phyloP scores from a whole-genome alignment of 2,888 invertebrate species.

The Synergus umbraculus region DNA sequence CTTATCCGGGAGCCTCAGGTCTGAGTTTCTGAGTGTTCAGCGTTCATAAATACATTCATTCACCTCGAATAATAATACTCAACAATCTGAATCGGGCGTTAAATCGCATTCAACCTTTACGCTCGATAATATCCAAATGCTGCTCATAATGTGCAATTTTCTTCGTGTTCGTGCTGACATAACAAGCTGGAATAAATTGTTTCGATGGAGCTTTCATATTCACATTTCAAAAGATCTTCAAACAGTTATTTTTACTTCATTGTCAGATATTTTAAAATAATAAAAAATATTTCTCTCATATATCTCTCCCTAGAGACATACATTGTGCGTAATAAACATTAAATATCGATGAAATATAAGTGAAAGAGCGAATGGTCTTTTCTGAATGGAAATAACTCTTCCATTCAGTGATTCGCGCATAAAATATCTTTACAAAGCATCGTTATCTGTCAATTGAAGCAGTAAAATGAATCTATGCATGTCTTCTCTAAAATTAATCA shows the following conservation, averaged over 20 bases:
- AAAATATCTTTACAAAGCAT: too few relatives aligned
- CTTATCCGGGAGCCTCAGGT: slow-evolving; percentile 16
- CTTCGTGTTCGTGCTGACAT: neutral
- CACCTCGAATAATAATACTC: slow-evolving; percentile 29
- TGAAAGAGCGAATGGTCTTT: neutral
- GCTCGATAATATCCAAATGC: slow-evolving; percentile 24
- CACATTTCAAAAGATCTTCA: neutral
- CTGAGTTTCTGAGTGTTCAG: neutral
- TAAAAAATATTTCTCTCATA: too few relatives aligned
- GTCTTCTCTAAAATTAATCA: neutral
- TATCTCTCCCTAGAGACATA: too few relatives aligned
- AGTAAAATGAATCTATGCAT: neutral
- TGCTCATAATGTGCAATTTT: slow-evolving; percentile 31
- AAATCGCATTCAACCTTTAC: slow-evolving; percentile 33
- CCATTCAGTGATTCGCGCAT: neutral
- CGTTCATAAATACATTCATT: slow-evolving; percentile 31
- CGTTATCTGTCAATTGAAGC: neutral
- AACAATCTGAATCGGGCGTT: slow-evolving; percentile 15
- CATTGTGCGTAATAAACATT: too few relatives aligned
- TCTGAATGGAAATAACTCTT: neutral
- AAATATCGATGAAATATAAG: neutral
- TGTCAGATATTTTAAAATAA: too few relatives aligned
- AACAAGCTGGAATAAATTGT: neutral
- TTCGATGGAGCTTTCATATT: slow-evolving; percentile 7
- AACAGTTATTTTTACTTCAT: too few relatives aligned